These are phyloP conservation scores for Drosophila quadrilineata DNA, from an alignment of 1,140 invertebrate species.

Conservation along the genomic window DNA sequence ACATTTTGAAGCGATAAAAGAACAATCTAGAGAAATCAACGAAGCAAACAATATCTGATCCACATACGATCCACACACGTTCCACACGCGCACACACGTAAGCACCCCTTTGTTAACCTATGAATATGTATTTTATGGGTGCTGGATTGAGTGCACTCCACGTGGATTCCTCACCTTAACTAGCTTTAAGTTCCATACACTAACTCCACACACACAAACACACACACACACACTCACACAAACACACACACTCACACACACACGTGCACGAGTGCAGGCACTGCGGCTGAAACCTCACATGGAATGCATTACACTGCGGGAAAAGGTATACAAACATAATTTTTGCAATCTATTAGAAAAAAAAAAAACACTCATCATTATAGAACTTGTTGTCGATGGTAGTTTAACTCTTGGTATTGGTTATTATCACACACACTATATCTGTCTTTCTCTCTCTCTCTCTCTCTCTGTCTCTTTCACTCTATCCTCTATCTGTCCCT, in stretches of 20 bases:
- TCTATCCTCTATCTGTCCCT: neutral
- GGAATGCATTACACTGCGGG: slow-evolving; percentile 32
- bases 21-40: neutral
- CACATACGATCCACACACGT: neutral
- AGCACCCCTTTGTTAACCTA: too few species aligned
- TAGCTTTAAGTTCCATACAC: neutral
- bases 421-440: neutral
- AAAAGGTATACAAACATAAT: slow-evolving; percentile 42
- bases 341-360: too few species aligned
- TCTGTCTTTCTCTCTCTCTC: neutral
- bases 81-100: neutral
- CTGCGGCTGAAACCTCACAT: slow-evolving; percentile 15
- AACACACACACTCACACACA: slow-evolving; percentile 2
- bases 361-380: too few species aligned
- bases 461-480: neutral
- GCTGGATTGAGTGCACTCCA: neutral
- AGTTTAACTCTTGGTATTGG: neutral
- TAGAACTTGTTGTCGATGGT: slow-evolving; percentile 30
- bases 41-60: neutral
- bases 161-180: neutral
- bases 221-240: neutral
- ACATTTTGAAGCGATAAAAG: neutral
- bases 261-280: neutral
- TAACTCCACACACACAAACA: neutral
- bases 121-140: too few species aligned